Conservation (phyloP, 2,797 vertebrate species). For the Malacoraja senta region DNA sequence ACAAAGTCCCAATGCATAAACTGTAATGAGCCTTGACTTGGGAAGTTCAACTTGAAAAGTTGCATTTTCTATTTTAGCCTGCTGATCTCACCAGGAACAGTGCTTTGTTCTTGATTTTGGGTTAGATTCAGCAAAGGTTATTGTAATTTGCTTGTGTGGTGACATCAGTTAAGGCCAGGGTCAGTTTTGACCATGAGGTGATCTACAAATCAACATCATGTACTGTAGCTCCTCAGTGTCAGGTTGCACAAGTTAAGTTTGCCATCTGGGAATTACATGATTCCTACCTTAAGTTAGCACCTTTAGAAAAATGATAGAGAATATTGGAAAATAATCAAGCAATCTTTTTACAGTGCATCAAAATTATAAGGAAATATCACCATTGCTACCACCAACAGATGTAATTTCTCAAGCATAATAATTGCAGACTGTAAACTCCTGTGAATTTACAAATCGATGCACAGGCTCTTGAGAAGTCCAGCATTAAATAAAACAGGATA, state of each 20-base stretch:
- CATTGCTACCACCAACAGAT: neutral
- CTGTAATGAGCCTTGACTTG: neutral
- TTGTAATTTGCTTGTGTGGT: neutral
- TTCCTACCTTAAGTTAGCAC: neutral
- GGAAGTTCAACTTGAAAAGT: neutral
- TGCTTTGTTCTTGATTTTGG: neutral
- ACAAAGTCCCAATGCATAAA: neutral
- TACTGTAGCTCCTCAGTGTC: neutral
- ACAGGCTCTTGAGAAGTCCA: neutral
- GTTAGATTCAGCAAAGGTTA: neutral
- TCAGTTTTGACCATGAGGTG: neutral
- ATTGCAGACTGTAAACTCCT: neutral
- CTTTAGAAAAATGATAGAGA: neutral
- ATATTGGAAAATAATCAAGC: neutral
- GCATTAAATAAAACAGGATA: neutral
- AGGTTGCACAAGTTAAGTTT: neutral
- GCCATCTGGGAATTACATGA: neutral
- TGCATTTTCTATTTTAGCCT: neutral
- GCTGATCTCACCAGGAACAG: neutral
- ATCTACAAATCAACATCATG: neutral
- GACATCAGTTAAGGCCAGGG: neutral
- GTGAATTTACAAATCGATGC: neutral
- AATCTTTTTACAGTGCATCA: neutral
- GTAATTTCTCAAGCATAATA: neutral
- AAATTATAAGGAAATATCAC: neutral